Percentiles rank a stretch among this genome's conserved stretches.
Conservation (phyloP, 2,113 vertebrate genomes). For the Columbina picui region DNA sequence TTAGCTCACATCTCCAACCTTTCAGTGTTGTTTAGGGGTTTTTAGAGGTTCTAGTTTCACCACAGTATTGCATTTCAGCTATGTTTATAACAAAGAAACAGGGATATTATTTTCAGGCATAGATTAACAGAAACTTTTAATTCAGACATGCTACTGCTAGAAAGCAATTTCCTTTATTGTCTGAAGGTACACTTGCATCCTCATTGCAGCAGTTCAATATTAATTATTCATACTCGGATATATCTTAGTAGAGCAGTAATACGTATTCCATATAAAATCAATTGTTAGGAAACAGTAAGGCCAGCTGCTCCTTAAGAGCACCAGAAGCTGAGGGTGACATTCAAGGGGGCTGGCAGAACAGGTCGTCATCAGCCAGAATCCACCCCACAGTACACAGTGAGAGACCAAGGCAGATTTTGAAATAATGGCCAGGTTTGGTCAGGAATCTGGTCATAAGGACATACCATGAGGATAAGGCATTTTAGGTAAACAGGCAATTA, state of each 20-base stretch:
- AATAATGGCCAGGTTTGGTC: background rate
- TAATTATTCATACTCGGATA: background rate
- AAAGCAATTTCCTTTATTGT: background rate
- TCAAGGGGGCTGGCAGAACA: background rate
- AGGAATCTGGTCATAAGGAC: background rate
- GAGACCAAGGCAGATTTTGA: background rate
- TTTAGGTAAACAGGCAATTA: background rate
- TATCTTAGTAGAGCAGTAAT: background rate
- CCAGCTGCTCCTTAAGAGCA: background rate
- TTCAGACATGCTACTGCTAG: background rate
- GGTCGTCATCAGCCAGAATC: rapidly evolving
- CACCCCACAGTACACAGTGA: rapidly evolving
- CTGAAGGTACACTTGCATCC: background rate
- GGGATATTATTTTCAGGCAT: background rate
- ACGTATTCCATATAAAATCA: background rate
- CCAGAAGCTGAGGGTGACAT: background rate
- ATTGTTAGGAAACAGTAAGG: background rate
- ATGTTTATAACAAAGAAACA: background rate
- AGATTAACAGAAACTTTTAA: background rate
- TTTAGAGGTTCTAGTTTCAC: background rate
- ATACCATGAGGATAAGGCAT: background rate
- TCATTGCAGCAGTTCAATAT: background rate
- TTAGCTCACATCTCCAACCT: background rate
- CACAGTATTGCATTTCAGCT: background rate
- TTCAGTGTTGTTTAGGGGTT: background rate